These are phyloP conservation scores for Paratilapia polleni DNA, from an alignment of 2,113 vertebrate species.

Conservation along the genomic window DNA sequence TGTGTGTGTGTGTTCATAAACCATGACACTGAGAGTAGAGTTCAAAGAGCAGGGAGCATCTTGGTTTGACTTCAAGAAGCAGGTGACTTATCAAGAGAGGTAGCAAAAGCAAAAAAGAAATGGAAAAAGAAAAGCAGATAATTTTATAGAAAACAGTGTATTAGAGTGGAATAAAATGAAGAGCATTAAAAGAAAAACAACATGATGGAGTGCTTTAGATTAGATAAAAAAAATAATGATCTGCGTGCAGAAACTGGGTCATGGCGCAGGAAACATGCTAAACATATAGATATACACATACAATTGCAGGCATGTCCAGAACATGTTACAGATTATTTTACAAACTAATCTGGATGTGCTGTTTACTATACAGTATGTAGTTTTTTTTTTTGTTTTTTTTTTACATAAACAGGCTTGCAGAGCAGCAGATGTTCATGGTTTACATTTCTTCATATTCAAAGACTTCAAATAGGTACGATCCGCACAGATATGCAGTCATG, in stretches of 20 bases:
- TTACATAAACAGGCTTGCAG: neutral
- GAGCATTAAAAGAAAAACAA: conserved; percentile 11
- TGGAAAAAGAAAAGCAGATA: neutral
- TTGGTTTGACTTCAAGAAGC: neutral
- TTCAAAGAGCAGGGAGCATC: conserved; percentile 9
- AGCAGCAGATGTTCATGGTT: neutral
- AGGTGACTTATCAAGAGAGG: neutral
- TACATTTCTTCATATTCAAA: neutral
- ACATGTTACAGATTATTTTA: neutral
- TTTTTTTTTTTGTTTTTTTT: no score
- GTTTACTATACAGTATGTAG: neutral
- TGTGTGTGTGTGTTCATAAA: neutral
- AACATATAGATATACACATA: no score
- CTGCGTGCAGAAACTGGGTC: conserved; percentile 23
- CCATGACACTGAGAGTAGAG: neutral
- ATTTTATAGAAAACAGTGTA: neutral
- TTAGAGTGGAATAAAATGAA: neutral
- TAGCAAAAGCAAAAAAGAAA: neutral
- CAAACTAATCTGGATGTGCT: neutral
- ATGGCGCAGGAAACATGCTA: neutral
- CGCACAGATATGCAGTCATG: neutral
- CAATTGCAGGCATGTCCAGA: neutral
- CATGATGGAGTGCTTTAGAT: neutral
- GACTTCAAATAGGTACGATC: neutral
- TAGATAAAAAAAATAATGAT: conserved; percentile 4